These are phyloP conservation scores for Euleptes europaea DNA, from an alignment of 2,113 vertebrate species.

Conservation along the genomic window DNA sequence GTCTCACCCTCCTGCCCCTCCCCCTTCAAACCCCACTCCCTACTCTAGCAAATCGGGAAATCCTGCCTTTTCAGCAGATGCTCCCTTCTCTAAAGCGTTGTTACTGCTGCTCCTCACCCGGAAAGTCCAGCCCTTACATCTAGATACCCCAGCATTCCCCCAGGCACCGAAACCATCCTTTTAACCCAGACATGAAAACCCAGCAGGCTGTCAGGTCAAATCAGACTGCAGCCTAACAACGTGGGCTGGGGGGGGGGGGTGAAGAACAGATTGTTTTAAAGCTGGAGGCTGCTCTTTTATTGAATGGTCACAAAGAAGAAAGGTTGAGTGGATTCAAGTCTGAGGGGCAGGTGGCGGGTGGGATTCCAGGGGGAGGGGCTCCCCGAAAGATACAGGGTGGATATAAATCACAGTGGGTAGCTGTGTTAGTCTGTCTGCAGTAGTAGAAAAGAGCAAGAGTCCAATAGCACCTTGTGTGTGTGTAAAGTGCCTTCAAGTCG, in stretches of 20 bases:
- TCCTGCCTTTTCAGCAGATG: background rate
- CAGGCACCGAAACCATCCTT: background rate
- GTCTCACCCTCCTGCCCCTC: background rate
- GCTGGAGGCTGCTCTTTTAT: background rate
- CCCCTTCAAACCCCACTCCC: background rate
- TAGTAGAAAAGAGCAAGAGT: too few relatives aligned
- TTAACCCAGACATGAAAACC: background rate
- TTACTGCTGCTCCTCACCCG: background rate
- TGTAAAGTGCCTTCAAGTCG: too few relatives aligned
- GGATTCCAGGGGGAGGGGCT: background rate
- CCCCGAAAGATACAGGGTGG: background rate
- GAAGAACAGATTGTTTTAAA: background rate
- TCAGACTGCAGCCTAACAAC: background rate
- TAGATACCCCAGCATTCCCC: too few relatives aligned
- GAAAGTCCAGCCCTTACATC: background rate
- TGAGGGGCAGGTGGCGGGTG: background rate
- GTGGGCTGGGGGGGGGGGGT: too few relatives aligned
- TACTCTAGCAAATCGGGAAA: background rate
- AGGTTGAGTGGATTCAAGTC: background rate
- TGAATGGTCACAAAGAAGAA: background rate
- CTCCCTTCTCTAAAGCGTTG: background rate
- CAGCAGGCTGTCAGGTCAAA: background rate
- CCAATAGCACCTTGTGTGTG: too few relatives aligned
- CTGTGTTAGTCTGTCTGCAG: too few relatives aligned
- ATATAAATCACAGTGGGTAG: too few relatives aligned